Evolutionary conservation across 2,888 invertebrate genomes (phyloP).

Genomic region (Nebria brevicollis): DNA sequence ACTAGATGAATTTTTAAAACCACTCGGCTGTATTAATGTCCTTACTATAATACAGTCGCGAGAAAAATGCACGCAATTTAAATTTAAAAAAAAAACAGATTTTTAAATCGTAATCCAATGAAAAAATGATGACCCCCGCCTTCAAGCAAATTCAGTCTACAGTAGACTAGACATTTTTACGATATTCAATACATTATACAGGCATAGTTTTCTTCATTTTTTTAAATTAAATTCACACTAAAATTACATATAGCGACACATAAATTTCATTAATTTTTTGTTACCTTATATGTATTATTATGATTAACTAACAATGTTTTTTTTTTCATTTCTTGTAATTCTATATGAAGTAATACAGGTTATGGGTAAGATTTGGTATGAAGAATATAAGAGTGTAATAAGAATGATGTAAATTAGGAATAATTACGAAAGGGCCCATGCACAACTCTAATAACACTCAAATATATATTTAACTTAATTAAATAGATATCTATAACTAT

Average conservation of each 20-base stretch:
- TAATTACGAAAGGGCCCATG: neutral
- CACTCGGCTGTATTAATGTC: slow-evolving; percentile 14
- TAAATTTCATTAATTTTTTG: slow-evolving; percentile 15
- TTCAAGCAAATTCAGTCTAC: slow-evolving; percentile 14
- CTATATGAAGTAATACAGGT: neutral
- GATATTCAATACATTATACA: slow-evolving; percentile 30
- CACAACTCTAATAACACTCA: neutral
- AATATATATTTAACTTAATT: neutral
- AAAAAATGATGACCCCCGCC: neutral
- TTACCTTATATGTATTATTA: slow-evolving; percentile 24
- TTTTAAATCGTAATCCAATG: slow-evolving; percentile 5
- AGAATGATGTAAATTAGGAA: neutral
- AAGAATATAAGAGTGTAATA: neutral
- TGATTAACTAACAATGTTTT: slow-evolving; percentile 34
- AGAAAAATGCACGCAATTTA: slow-evolving; percentile 5
- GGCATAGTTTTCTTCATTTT: slow-evolving; percentile 16
- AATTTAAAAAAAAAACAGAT: neutral
- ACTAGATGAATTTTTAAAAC: neutral
- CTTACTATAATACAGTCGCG: slow-evolving; percentile 14
- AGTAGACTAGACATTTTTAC: slow-evolving; percentile 19
- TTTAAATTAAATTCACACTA: slow-evolving; percentile 36
- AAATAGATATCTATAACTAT: too few relatives aligned
- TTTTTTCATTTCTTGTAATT: slow-evolving; percentile 1
- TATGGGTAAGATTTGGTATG: neutral
- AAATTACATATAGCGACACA: slow-evolving; percentile 44